These are phyloP conservation scores for Verasper variegatus DNA, from an alignment of 2,113 vertebrate species.

Conservation along the genomic window DNA sequence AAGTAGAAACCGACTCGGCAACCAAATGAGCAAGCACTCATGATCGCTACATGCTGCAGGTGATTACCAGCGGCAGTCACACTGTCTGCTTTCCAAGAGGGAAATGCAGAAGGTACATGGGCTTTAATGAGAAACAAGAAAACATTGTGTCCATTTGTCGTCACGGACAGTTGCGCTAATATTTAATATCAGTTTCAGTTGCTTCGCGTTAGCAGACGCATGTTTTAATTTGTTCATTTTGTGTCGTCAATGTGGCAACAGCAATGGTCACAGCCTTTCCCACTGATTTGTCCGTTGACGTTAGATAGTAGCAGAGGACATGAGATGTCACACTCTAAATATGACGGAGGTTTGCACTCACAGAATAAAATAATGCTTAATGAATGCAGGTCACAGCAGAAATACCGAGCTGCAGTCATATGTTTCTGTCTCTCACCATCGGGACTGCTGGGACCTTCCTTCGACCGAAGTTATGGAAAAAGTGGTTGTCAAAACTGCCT, in stretches of 20 bases:
- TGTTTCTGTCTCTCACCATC: slow-evolving; percentile 4
- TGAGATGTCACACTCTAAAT: slow-evolving; percentile 59
- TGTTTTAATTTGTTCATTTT: neutral
- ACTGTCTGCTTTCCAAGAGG: too few species aligned
- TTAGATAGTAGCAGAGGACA: slow-evolving; percentile 40
- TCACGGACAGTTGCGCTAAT: neutral
- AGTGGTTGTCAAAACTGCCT: slow-evolving; percentile 6
- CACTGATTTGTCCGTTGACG: slow-evolving; percentile 30
- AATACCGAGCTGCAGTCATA: slow-evolving; percentile 29
- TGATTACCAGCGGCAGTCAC: neutral
- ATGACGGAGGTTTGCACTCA: slow-evolving; percentile 29
- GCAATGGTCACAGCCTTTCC: slow-evolving; percentile 14
- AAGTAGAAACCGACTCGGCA: neutral
- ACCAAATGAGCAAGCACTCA: neutral
- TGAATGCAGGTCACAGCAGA: slow-evolving; percentile 35
- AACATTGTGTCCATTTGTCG: neutral
- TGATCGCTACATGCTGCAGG: neutral
- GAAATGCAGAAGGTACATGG: neutral
- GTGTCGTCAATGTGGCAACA: neutral
- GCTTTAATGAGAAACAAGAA: neutral
- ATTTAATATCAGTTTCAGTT: neutral
- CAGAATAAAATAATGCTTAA: slow-evolving; percentile 47
- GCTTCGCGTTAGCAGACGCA: neutral
- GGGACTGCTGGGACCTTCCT: neutral
- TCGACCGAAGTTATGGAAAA: neutral